Percentiles rank a stretch among this genome's conserved stretches.
Conservation (phyloP, 2,113 vertebrate species). For the Entomyzon cyanotis region DNA sequence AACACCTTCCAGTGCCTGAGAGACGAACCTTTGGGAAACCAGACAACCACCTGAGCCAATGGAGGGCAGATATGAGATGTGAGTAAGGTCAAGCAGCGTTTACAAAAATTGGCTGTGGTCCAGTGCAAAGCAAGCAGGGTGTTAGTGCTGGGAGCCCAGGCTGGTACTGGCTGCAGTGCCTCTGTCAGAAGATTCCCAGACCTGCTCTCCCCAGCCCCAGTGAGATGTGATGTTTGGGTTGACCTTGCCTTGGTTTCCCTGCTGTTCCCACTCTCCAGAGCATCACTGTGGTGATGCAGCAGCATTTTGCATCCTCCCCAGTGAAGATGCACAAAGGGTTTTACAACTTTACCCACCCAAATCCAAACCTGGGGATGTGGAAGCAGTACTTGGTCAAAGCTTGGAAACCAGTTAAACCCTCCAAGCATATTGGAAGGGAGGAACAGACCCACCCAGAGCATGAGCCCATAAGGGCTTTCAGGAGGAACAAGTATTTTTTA, state of each 20-base stretch:
- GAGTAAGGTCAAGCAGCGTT: not conserved
- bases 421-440: not conserved
- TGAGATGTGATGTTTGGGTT: not conserved
- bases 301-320: not conserved
- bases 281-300: not conserved
- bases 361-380: not conserved
- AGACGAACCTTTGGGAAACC: not conserved
- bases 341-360: not conserved
- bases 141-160: not conserved
- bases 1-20: not conserved
- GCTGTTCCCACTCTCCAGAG: not conserved
- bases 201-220: not conserved
- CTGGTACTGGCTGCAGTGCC: not conserved
- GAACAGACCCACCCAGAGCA: not conserved
- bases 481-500: not conserved
- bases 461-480: not conserved
- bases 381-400: not conserved
- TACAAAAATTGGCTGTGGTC: not conserved
- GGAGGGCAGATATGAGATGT: not conserved
- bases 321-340: not conserved
- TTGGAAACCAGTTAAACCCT: not conserved
- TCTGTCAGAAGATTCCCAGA: not conserved
- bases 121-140: not conserved
- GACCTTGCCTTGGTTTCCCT: not conserved
- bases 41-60: not conserved